phyloP scores from a whole-genome alignment of 2,888 invertebrate genomes.

The Trissoscelio sp. region DNA sequence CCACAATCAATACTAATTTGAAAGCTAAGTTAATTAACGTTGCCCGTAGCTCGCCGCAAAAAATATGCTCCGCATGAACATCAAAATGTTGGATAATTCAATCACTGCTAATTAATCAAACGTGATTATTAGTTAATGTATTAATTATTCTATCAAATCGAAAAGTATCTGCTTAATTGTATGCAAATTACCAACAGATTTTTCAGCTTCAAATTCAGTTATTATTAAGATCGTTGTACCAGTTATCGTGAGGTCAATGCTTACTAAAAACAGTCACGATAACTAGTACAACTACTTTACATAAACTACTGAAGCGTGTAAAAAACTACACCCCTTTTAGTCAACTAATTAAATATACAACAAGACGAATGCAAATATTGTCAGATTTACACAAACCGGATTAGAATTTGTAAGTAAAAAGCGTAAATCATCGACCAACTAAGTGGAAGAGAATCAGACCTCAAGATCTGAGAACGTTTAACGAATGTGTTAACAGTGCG shows the following conservation, averaged over 20 bases:
- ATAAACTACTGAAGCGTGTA: too few species aligned
- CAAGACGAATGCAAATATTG: not conserved
- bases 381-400: not conserved
- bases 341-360: not conserved
- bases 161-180: too few species aligned
- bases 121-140: constrained; percentile 19
- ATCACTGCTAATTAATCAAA: constrained; percentile 24
- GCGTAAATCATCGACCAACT: constrained; percentile 9
- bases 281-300: too few species aligned
- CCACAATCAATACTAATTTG: constrained; percentile 10
- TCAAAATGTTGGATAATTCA: constrained; percentile 29
- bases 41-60: too few species aligned
- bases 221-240: too few species aligned
- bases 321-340: too few species aligned
- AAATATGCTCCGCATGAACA: constrained; percentile 19
- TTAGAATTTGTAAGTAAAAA: constrained; percentile 12
- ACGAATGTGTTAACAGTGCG: constrained; percentile 36
- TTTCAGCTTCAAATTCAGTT: too few species aligned
- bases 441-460: constrained; percentile 15
- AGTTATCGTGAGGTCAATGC: too few species aligned
- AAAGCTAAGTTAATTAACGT: constrained; percentile 26
- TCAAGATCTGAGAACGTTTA: constrained; percentile 40
- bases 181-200: too few species aligned
- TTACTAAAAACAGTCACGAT: too few species aligned
- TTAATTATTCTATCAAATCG: constrained; percentile 24